Evolutionary conservation across 2,888 invertebrate genomes (phyloP), one percentile per base, ranked within the genome.

Genomic region (Oscheius sp.): DNA sequence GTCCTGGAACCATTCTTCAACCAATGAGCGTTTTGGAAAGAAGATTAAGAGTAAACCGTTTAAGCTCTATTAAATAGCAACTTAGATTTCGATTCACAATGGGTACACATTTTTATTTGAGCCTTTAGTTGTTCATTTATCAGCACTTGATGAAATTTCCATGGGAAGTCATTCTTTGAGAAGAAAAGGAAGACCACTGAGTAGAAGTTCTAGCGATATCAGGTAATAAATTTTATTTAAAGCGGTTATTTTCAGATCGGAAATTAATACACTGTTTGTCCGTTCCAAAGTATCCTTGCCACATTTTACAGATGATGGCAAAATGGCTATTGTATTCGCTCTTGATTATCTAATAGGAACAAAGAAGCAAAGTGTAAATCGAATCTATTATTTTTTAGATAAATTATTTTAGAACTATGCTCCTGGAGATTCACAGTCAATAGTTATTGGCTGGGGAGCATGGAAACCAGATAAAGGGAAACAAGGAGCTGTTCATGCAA

Each of bases 71-170:
- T 55, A 37, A 55, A 1, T n/a, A 33, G 46, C 12, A 17, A 57
- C 78, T 6, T 69, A 89, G 88, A 85, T 89, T 68, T 89, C 89
- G 42, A 86, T 89, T 10, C 89, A 89, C 80, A 89, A 89, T 82
- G 89, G 89, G 4, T 88, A 87, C 85, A 83, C 86, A 8, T 89
- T 87, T 78, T 79, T 88, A 4, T 87, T 87, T 31, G 88, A 89
- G 61, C 89, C 89, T 6, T 83, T 87, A 63, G 84, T 86, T 1
- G 85, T 88, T 25, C 85, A 87, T 61, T 76, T 89, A 46, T 84
- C 86, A 5, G 63, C 78, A 8, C 33, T 52, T 39, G 73, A 73
- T 53, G 78, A 79, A 37, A 48, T 55, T 10, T 17, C 58, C 10
- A 65, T 65, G 34, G 65, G 64, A 15, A 68, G 58, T 33, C 75